Evolutionary conservation across 1,140 invertebrate genomes (phyloP).

Genomic region (Semibalanus balanoides): DNA sequence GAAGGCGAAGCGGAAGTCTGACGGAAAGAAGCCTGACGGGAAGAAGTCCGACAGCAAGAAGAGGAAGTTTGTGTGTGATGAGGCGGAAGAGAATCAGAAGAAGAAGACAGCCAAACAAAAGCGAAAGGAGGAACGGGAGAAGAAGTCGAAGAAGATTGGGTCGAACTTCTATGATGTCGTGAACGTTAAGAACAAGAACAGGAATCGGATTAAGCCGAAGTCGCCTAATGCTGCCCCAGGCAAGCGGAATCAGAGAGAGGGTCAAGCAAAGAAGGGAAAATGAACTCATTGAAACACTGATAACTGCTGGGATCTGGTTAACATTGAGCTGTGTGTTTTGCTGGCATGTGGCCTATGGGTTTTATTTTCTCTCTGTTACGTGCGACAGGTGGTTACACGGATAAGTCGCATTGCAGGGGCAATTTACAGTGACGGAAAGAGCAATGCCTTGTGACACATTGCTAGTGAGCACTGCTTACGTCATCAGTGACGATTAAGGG

Average conservation of each 20-base stretch:
- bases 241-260: not conserved
- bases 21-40: not conserved
- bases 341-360: no score
- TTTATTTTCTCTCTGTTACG: no score
- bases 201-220: not conserved
- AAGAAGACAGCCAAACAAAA: conserved; percentile 11
- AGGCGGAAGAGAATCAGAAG: not conserved
- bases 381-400: no score
- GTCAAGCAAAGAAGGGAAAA: no score
- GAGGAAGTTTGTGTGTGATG: conserved; percentile 10
- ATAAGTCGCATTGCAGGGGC: no score
- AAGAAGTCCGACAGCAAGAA: not conserved
- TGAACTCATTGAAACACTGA: no score
- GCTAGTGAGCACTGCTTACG: no score
- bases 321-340: no score
- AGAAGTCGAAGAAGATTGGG: conserved; percentile 65
- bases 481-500: no score
- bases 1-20: conserved; percentile 13
- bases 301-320: no score
- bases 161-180: conserved; percentile 83
- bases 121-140: conserved; percentile 29
- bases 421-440: no score
- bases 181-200: conserved; percentile 77
- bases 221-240: not conserved
- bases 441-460: no score